Evolutionary conservation across 1,140 invertebrate genomes (phyloP).

Genomic region (Drepana arcuata): DNA sequence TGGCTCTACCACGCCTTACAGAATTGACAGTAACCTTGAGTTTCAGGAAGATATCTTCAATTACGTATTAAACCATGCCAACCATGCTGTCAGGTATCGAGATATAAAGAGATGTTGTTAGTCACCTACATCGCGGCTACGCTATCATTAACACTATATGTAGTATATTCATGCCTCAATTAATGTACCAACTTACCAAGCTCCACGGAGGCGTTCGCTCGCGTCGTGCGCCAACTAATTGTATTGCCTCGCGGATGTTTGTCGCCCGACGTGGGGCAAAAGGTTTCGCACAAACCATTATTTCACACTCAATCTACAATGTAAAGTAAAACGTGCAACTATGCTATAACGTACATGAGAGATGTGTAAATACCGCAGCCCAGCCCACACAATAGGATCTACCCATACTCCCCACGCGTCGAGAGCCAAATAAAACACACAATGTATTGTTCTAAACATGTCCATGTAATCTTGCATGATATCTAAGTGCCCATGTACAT

Average conservation of each 20-base stretch:
- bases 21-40: too few relatives aligned
- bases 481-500: conserved; percentile 52
- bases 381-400: too few relatives aligned
- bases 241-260: conserved; percentile 9
- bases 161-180: conserved; percentile 12
- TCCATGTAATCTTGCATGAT: conserved; percentile 66
- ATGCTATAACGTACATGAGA: too few relatives aligned
- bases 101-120: neutral
- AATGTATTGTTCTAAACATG: conserved; percentile 59
- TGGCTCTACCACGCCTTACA: too few relatives aligned
- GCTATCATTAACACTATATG: conserved; percentile 8
- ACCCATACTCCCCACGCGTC: conserved; percentile 19
- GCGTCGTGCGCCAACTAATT: too few relatives aligned
- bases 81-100: too few relatives aligned
- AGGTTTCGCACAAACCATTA: conserved; percentile 3
- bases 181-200: conserved; percentile 17
- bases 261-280: conserved; percentile 17
- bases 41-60: too few relatives aligned
- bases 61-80: too few relatives aligned
- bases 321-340: too few relatives aligned
- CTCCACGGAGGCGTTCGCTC: too few relatives aligned
- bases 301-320: conserved; percentile 16
- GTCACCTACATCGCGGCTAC: conserved; percentile 1
- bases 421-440: conserved; percentile 64
- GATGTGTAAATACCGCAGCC: too few relatives aligned